Conservation (phyloP, 2,113 vertebrate genomes). For the Antechinus stuartii region DNA sequence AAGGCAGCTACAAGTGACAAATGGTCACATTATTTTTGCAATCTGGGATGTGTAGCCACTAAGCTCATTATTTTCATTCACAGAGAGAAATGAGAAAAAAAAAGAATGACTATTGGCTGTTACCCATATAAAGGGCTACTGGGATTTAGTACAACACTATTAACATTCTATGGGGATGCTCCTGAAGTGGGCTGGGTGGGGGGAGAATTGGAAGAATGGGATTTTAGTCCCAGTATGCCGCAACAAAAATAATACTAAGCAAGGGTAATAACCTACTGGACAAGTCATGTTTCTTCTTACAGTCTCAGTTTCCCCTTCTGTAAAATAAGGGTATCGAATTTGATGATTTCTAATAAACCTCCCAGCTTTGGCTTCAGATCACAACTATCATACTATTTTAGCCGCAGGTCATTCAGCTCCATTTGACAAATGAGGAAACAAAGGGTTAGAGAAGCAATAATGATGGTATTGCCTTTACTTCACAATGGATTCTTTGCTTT, state of each 20-base stretch:
- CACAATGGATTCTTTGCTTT: background rate
- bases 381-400: background rate
- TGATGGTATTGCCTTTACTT: background rate
- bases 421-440: background rate
- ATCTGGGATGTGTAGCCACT: background rate
- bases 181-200: accelerated
- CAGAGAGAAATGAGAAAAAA: slow-evolving; percentile 26
- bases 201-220: background rate
- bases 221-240: background rate
- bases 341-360: background rate
- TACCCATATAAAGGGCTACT: background rate
- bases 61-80: background rate
- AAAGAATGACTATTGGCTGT: background rate
- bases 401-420: background rate
- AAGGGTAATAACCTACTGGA: background rate
- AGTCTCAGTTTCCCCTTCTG: background rate
- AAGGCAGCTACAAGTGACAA: background rate
- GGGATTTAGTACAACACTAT: background rate
- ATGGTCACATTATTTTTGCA: background rate
- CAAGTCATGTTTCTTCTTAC: background rate
- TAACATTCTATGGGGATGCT: background rate
- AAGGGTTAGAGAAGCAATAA: background rate
- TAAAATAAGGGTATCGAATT: background rate
- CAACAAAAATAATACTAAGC: background rate
- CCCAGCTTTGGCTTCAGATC: background rate